Base-by-base conservation (phyloP, 1,140 invertebrate genomes). In the Dufourea novaeangliae region DNA sequence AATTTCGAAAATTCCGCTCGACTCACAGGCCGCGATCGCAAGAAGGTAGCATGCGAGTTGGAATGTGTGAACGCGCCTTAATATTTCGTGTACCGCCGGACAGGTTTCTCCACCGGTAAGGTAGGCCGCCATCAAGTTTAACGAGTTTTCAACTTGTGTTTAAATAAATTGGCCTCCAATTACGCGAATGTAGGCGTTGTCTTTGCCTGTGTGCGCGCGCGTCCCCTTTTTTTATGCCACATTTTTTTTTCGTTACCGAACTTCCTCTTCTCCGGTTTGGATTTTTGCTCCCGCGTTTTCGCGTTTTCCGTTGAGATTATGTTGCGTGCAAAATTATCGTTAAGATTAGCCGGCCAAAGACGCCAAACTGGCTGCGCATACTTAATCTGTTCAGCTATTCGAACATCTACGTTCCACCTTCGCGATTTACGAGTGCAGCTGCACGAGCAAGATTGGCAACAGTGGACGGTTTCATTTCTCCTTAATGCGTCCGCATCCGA, bases 101-200 rank as follows among this genome's bases (percentile, higher is more conserved):
- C 69, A 46, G 70, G 76, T 80, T 72, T 78, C 68, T 57, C 89
- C 66, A 91, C 82, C 89, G 91, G 85, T 92, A 92, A 92, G 86
- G 91, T 89, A 92, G 91, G 84, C 84, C 79, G 67, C 88, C 79
- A 63, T 73, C 57, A 62, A 72, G 20, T 44, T 56, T 85, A 89
- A 90, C 86, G 73, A 89, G 83, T 88, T 75, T 85, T 71, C 76
- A 82, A 78, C 67, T 79, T 74, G 75, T 74, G 73, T 87, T 87
- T 87, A 87, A 89, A 87, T 85, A 87, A 89, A 91, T 90, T 90
- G 83, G 22, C 57, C 61, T 10, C 59, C 78, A 85, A 88, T 88
- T 90, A 87, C 69, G 61, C 34, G 50, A 17, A 83, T 63, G 75
- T 82, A 85, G 34, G 70, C 68, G 46, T 54, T 79, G 70, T 80